Evolutionary conservation across 2,888 invertebrate species (phyloP).

Genomic region (Melanostoma scalare): DNA sequence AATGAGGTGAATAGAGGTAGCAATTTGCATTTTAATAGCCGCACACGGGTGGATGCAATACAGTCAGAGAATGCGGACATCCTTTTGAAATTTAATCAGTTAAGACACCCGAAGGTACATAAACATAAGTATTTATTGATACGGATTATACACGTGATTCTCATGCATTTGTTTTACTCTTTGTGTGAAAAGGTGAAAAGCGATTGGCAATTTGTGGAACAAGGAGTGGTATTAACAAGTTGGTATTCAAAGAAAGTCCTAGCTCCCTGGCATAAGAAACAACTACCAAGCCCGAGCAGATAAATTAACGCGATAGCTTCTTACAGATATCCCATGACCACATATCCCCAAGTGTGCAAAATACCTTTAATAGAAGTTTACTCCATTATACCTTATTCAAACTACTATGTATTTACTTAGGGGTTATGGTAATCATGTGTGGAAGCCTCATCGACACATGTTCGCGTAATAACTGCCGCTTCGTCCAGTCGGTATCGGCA

Average conservation of each 20-base stretch:
- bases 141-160: too few species aligned
- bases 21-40: neutral
- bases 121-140: too few species aligned
- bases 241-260: too few species aligned
- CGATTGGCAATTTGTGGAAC: too few species aligned
- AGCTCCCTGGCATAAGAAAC: too few species aligned
- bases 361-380: slow-evolving; percentile 44
- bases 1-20: neutral
- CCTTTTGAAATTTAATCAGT: neutral
- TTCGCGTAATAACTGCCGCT: slow-evolving; percentile 21
- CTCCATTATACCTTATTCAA: too few species aligned
- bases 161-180: too few species aligned
- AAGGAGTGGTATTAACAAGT: too few species aligned
- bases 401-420: slow-evolving; percentile 30
- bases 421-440: slow-evolving; percentile 31
- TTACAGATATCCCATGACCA: neutral
- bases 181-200: too few species aligned
- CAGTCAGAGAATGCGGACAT: neutral
- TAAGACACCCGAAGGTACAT: neutral
- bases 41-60: neutral
- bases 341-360: slow-evolving; percentile 34
- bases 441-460: slow-evolving; percentile 19
- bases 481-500: slow-evolving; percentile 49
- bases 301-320: slow-evolving; percentile 32
- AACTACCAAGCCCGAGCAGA: neutral